These are phyloP conservation scores for Syngnathus rostellatus DNA, from an alignment of 2,797 vertebrate genomes.

Conservation along the genomic window DNA sequence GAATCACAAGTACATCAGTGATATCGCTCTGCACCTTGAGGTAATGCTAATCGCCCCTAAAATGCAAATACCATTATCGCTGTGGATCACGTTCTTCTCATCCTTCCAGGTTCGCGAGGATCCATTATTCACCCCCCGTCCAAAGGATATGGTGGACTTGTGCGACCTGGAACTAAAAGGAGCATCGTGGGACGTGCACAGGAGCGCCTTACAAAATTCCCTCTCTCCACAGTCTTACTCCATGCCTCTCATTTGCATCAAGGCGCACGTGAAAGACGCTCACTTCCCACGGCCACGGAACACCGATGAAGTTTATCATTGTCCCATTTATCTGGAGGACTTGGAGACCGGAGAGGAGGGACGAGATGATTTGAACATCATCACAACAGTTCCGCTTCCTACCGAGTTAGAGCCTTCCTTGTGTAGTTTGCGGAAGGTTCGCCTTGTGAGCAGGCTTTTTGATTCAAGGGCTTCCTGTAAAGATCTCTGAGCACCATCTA, in stretches of 20 bases:
- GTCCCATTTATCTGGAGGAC: slow-evolving; percentile 67
- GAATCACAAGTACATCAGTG: slow-evolving; percentile 42
- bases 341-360: slow-evolving; percentile 20
- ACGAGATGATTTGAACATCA: slow-evolving; percentile 44
- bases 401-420: slow-evolving; percentile 47
- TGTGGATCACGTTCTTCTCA: slow-evolving; percentile 8
- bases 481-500: no score
- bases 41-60: slow-evolving; percentile 28
- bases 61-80: no score
- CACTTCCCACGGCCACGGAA: neutral
- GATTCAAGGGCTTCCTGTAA: neutral
- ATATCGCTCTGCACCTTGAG: slow-evolving; percentile 57
- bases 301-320: slow-evolving; percentile 53
- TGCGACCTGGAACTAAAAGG: slow-evolving; percentile 72
- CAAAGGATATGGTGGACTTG: slow-evolving; percentile 55
- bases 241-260: slow-evolving; percentile 66
- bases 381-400: slow-evolving; percentile 55
- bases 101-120: slow-evolving; percentile 51
- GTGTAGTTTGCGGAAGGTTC: slow-evolving; percentile 59
- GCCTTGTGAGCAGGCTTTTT: slow-evolving; percentile 55
- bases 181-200: slow-evolving; percentile 67
- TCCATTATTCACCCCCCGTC: slow-evolving; percentile 12
- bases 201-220: slow-evolving; percentile 55
- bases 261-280: slow-evolving; percentile 27
- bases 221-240: slow-evolving; percentile 46